Evolutionary conservation across 2,113 vertebrate species (phyloP).

Genomic region (Eulemur rufifrons): DNA sequence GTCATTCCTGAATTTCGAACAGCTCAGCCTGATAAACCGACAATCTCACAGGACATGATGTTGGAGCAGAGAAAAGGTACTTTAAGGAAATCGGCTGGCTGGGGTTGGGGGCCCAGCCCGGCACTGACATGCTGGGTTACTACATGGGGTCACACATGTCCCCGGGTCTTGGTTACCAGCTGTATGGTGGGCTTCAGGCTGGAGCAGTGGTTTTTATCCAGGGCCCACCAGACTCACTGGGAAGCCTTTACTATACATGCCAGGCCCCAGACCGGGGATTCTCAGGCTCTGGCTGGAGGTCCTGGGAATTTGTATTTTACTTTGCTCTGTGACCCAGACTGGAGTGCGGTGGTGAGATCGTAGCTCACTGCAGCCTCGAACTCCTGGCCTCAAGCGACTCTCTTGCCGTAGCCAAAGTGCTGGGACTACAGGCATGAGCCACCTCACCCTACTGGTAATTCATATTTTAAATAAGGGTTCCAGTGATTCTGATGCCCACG

Average conservation of each 20-base stretch:
- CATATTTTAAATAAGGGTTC: background rate
- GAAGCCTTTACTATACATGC: background rate
- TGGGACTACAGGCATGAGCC: too few species aligned
- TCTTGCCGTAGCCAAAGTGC: too few species aligned
- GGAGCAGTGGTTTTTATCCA: background rate
- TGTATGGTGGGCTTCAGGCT: background rate
- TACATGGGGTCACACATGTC: too few species aligned
- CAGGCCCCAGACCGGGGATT: background rate
- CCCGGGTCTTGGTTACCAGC: background rate
- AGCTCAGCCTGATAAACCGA: background rate
- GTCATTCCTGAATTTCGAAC: background rate
- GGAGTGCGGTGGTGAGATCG: too few species aligned
- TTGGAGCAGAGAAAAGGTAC: too few species aligned
- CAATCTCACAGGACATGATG: background rate
- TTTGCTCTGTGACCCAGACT: too few species aligned
- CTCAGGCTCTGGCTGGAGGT: background rate
- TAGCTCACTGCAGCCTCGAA: too few species aligned
- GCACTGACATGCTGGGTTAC: background rate
- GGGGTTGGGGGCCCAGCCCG: too few species aligned
- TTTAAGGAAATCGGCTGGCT: background rate
- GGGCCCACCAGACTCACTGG: background rate
- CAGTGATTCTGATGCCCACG: background rate
- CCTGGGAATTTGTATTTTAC: background rate
- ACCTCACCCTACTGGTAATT: too few species aligned
- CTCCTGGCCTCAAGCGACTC: too few species aligned